Conservation (phyloP, 37 sponge, comb jelly and placozoan genomes). For the Corticium candelabrum region DNA sequence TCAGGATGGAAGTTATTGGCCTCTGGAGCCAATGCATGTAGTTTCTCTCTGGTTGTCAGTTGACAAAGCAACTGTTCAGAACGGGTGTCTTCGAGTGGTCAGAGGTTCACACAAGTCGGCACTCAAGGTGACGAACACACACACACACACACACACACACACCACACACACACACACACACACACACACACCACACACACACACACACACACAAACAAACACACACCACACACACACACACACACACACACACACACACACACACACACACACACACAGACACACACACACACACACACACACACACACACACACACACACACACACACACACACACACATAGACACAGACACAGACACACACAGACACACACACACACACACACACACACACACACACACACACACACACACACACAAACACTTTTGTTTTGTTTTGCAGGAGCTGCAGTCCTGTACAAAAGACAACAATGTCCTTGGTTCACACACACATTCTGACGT, state of each 20-base stretch:
- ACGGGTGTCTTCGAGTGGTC: constrained; percentile 6
- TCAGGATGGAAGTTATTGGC: constrained; percentile 14
- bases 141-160: no score
- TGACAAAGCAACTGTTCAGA: not conserved
- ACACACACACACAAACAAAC: no score
- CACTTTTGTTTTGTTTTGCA: not conserved
- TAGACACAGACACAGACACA: no score
- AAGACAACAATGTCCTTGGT: not conserved
- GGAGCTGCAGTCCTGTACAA: not conserved
- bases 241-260: constrained; percentile 5
- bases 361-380: not conserved
- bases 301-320: constrained; percentile 19
- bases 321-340: no score
- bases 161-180: no score
- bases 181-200: no score
- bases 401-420: no score
- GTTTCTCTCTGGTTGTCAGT: constrained; percentile 10
- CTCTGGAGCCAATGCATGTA: constrained; percentile 9
- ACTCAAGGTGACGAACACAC: not conserved
- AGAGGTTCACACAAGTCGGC: not conserved
- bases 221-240: no score
- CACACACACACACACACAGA: not conserved
- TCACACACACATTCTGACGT: not conserved
- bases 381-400: no score
- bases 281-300: constrained; percentile 5